phyloP scores from a whole-genome alignment of 2,797 vertebrate genomes.

The Sebastes dallii region DNA sequence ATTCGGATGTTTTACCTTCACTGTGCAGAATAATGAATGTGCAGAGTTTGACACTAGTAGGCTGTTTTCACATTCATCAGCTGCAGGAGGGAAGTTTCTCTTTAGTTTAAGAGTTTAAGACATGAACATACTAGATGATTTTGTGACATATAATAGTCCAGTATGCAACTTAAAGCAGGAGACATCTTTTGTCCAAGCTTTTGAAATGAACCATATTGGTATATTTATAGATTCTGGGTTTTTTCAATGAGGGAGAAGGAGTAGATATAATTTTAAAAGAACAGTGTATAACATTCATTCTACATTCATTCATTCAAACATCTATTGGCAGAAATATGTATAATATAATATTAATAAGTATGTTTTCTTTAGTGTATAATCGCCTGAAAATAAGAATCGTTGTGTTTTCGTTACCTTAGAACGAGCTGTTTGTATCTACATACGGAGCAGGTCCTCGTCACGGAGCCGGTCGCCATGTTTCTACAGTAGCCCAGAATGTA shows the following conservation, averaged over 20 bases:
- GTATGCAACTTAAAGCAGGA: neutral
- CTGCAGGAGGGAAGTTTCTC: neutral
- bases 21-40: neutral
- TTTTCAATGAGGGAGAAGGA: neutral
- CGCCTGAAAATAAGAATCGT: too few species aligned
- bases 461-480: too few species aligned
- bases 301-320: too few species aligned
- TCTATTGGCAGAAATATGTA: too few species aligned
- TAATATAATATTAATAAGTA: too few species aligned
- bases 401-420: too few species aligned
- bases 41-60: neutral
- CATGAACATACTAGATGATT: neutral
- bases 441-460: too few species aligned
- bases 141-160: neutral
- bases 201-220: neutral
- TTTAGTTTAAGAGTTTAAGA: neutral
- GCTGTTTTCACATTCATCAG: neutral
- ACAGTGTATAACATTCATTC: too few species aligned
- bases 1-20: neutral
- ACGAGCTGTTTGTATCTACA: too few species aligned
- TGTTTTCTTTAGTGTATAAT: too few species aligned
- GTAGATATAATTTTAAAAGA: neutral
- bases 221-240: neutral
- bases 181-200: neutral
- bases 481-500: fast-evolving